Conservation (phyloP, 64 coral and sea anemone genomes). For the Exaiptasia diaphana region DNA sequence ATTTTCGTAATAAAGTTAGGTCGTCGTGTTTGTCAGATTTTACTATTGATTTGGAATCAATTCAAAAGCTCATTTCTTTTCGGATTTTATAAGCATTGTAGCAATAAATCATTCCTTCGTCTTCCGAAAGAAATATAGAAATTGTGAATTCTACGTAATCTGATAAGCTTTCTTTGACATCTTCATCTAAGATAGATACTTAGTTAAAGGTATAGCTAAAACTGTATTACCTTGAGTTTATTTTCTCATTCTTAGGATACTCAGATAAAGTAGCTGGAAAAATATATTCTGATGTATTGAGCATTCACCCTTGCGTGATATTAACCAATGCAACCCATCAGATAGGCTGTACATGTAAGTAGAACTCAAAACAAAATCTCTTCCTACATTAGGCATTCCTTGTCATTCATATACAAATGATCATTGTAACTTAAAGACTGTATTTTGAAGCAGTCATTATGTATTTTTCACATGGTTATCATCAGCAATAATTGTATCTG, state of each 20-base stretch:
- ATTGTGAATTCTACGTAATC: background rate
- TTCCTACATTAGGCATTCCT: background rate
- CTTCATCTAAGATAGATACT: background rate
- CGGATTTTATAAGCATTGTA: background rate
- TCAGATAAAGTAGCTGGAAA: slow-evolving; percentile 70
- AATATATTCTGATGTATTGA: slow-evolving; percentile 60
- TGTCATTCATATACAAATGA: background rate
- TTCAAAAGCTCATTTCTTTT: background rate
- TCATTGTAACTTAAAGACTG: background rate
- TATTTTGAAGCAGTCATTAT: background rate
- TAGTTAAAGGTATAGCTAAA: background rate
- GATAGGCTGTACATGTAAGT: slow-evolving; percentile 90
- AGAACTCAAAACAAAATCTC: background rate
- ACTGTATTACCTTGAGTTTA: background rate
- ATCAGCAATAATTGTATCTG: background rate
- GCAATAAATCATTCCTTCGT: background rate
- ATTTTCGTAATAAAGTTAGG: background rate
- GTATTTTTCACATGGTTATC: background rate
- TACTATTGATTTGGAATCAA: background rate
- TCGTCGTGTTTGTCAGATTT: background rate
- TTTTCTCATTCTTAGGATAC: background rate
- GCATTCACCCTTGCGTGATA: slow-evolving; percentile 62
- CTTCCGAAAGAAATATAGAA: background rate
- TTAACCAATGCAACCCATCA: slow-evolving; percentile 88
- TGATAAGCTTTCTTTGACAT: no score